phyloP scores from a whole-genome alignment of 2,888 invertebrate species.

The Scrobipalpa atriplicella region DNA sequence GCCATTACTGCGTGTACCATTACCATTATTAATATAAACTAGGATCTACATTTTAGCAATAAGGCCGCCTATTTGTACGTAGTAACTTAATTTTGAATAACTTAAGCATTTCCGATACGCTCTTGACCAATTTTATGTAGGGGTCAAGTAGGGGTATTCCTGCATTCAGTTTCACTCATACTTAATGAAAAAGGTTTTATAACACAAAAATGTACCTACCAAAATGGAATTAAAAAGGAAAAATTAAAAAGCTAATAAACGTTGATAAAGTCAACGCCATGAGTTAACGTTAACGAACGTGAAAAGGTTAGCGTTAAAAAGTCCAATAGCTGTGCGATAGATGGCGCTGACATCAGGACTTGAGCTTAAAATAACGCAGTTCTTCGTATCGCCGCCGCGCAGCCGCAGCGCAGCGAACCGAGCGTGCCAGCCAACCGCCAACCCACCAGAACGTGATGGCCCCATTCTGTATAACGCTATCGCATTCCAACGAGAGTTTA shows the following conservation, averaged over 20 bases:
- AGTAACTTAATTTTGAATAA: no score
- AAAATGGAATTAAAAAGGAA: no score
- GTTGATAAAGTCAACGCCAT: background rate
- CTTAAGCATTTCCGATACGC: no score
- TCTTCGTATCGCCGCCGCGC: constrained; percentile 11
- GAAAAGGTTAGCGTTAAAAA: background rate
- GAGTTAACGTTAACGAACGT: background rate
- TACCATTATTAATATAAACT: no score
- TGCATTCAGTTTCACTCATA: no score
- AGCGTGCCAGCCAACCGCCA: constrained; percentile 8
- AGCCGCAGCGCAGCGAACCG: constrained; percentile 3
- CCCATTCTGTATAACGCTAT: constrained; percentile 12
- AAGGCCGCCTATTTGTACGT: no score
- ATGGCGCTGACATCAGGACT: constrained; percentile 9
- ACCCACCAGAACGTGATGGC: constrained; percentile 22
- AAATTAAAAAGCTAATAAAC: background rate
- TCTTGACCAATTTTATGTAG: no score
- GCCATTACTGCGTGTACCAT: no score
- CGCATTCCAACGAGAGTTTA: constrained; percentile 20
- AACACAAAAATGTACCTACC: no score
- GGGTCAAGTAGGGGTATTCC: no score
- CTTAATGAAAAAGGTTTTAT: no score
- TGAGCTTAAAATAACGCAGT: constrained; percentile 12
- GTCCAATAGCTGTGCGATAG: background rate
- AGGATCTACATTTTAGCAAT: no score